These are phyloP conservation scores for Synanthedon vespiformis DNA, from an alignment of 2,888 invertebrate species.

Conservation along the genomic window DNA sequence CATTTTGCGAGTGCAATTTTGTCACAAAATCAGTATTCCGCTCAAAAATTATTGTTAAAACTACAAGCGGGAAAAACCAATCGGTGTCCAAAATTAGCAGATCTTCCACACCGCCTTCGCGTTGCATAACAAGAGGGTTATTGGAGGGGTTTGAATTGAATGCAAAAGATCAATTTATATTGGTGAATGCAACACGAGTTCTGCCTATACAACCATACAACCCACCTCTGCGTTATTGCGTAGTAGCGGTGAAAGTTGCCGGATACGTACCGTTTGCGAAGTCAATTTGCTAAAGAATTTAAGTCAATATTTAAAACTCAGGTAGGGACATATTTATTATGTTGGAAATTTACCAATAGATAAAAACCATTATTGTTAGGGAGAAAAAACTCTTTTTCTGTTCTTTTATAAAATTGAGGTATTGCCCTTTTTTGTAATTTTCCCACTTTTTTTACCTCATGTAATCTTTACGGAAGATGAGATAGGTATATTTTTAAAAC, in stretches of 20 bases:
- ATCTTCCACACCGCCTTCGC: too few species aligned
- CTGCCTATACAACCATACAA: not conserved
- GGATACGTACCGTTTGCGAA: not conserved
- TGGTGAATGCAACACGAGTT: not conserved
- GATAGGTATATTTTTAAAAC: too few species aligned
- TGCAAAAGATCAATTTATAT: not conserved
- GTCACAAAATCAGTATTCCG: not conserved
- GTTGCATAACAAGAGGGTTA: not conserved
- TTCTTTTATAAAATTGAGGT: too few species aligned
- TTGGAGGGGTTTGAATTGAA: not conserved
- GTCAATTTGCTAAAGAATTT: not conserved
- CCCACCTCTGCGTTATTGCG: not conserved
- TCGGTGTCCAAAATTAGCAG: not conserved
- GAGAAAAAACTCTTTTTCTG: too few species aligned
- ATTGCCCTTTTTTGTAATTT: too few species aligned
- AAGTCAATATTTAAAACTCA: too few species aligned
- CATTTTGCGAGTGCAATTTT: too few species aligned
- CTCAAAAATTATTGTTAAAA: not conserved
- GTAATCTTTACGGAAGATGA: too few species aligned
- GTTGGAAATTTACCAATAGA: too few species aligned
- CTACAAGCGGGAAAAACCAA: not conserved
- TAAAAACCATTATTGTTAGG: too few species aligned
- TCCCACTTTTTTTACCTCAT: too few species aligned
- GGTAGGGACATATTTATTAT: too few species aligned
- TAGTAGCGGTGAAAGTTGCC: constrained; percentile 1